Conservation (phyloP, 2,797 vertebrate species). For the Anisognathus igniventris region DNA sequence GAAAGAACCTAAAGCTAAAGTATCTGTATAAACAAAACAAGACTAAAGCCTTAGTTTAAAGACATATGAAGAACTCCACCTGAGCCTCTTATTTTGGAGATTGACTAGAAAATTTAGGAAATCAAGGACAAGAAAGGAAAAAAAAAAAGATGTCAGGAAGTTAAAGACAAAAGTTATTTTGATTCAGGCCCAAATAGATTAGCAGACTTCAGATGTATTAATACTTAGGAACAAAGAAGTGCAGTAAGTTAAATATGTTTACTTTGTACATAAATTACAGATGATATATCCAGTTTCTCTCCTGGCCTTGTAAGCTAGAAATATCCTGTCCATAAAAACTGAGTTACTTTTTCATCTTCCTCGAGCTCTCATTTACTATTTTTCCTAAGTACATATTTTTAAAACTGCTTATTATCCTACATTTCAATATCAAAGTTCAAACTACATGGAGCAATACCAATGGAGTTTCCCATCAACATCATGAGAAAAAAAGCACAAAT, state of each 20-base stretch:
- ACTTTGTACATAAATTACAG: background rate
- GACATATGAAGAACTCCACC: background rate
- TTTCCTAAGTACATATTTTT: background rate
- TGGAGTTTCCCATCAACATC: background rate
- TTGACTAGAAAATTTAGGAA: background rate
- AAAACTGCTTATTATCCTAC: background rate
- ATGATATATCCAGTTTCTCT: background rate
- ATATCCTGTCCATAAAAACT: background rate
- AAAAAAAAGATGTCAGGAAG: background rate
- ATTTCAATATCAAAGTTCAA: background rate
- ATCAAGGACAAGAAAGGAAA: background rate
- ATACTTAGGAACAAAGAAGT: background rate
- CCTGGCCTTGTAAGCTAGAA: background rate
- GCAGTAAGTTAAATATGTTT: background rate
- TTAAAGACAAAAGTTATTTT: background rate
- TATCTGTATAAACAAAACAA: background rate
- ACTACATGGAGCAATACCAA: background rate
- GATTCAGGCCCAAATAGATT: background rate
- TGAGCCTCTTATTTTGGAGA: background rate
- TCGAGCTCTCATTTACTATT: accelerated
- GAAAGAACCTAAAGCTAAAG: background rate
- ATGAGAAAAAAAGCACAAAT: background rate
- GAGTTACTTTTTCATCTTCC: background rate
- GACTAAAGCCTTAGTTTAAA: background rate
- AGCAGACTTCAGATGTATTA: background rate